phyloP scores from a whole-genome alignment of 2,888 invertebrate genomes.

The Cybosia mesomella region DNA sequence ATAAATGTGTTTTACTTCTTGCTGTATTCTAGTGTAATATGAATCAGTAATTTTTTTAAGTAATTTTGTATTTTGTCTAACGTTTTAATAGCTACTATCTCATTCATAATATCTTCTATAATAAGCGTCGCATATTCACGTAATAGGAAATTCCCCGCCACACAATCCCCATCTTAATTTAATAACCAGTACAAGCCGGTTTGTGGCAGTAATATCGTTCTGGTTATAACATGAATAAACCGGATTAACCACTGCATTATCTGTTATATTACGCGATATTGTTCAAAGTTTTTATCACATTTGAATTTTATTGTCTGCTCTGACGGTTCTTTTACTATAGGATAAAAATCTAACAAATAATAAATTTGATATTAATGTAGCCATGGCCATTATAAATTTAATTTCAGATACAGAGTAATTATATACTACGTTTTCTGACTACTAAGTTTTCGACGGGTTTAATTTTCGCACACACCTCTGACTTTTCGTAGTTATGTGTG shows the following conservation, averaged over 20 bases:
- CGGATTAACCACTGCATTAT: conserved; percentile 44
- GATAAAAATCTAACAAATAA: neutral
- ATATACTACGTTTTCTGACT: too few species aligned
- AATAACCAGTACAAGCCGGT: conserved; percentile 22
- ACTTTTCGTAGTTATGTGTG: too few species aligned
- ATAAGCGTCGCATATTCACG: neutral
- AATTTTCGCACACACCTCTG: too few species aligned
- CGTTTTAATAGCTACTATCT: too few species aligned
- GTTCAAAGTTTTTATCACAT: conserved; percentile 4
- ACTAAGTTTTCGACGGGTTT: neutral
- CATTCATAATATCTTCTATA: neutral
- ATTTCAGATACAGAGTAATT: too few species aligned
- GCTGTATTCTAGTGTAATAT: too few species aligned
- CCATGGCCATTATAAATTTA: neutral
- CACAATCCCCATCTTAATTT: neutral
- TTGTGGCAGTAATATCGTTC: conserved; percentile 38
- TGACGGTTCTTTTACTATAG: neutral
- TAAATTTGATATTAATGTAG: neutral
- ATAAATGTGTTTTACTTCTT: too few species aligned
- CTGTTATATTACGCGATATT: conserved; percentile 33
- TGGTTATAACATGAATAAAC: conserved; percentile 49
- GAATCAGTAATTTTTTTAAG: too few species aligned
- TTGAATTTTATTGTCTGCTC: conserved; percentile 1
- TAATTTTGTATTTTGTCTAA: too few species aligned
- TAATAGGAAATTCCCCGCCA: neutral